Evolutionary conservation across 2,113 vertebrate genomes (phyloP).

Genomic region (Alosa alosa): DNA sequence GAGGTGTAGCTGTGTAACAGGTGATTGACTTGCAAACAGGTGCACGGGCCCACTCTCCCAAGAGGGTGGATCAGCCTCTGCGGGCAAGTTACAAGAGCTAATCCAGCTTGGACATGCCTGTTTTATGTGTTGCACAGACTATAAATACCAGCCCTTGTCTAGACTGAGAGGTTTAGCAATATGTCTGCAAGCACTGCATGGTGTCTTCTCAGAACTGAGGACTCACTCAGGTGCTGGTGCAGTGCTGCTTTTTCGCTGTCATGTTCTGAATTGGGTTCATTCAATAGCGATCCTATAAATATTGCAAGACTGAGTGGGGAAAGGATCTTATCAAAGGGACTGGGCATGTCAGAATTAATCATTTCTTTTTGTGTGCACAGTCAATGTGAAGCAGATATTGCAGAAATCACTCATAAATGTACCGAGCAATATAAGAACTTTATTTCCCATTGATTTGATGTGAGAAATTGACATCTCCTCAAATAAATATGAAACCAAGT

Average conservation of each 20-base stretch:
- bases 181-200: neutral
- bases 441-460: slow-evolving; percentile 13
- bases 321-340: neutral
- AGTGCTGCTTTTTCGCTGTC: neutral
- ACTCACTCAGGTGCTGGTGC: neutral
- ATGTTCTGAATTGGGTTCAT: neutral
- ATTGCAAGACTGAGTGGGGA: neutral
- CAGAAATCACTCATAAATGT: neutral
- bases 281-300: slow-evolving; percentile 3
- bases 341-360: slow-evolving; percentile 4
- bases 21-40: slow-evolving; percentile 16
- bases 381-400: neutral
- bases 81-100: slow-evolving; percentile 14
- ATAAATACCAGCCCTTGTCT: slow-evolving; percentile 11
- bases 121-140: slow-evolving; percentile 5
- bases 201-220: neutral
- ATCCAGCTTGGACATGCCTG: slow-evolving; percentile 11
- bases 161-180: neutral
- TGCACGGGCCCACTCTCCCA: neutral
- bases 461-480: slow-evolving; percentile 1
- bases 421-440: neutral
- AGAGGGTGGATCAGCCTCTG: neutral
- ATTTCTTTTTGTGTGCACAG: neutral
- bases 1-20: neutral
- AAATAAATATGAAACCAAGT: slow-evolving; percentile 1